phyloP scores from a whole-genome alignment of 2,888 invertebrate species.

The Acanthosepion pharaonis region DNA sequence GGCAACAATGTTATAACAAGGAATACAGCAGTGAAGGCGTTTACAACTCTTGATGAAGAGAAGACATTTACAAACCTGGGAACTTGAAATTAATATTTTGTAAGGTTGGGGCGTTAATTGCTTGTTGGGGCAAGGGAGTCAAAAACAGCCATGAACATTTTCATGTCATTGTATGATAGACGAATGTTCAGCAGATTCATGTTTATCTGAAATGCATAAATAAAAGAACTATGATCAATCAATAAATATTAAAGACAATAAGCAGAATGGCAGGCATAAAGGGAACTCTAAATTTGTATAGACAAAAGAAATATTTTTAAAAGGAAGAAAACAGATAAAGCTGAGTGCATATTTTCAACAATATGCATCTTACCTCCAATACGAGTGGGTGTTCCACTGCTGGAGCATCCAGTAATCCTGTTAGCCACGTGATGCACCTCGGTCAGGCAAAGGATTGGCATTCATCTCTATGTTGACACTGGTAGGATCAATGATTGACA shows the following conservation, averaged over 20 bases:
- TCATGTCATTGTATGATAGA: slow-evolving; percentile 93
- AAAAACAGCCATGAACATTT: slow-evolving; percentile 91
- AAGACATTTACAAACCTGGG: slow-evolving; percentile 36
- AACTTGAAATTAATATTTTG: slow-evolving; percentile 47
- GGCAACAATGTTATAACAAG: no score
- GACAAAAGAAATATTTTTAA: neutral
- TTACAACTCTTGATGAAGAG: no score
- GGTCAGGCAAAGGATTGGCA: slow-evolving; percentile 65
- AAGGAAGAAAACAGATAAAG: neutral
- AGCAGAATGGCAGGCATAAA: no score
- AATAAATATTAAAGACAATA: no score
- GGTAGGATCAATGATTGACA: slow-evolving; percentile 95
- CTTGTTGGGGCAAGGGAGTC: slow-evolving; percentile 89
- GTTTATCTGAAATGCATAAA: slow-evolving; percentile 67
- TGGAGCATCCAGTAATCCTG: slow-evolving; percentile 67
- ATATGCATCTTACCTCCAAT: slow-evolving; percentile 64
- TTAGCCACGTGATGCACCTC: slow-evolving; percentile 58
- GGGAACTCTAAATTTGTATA: neutral
- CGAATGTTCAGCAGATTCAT: slow-evolving; percentile 83
- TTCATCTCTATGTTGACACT: slow-evolving; percentile 78
- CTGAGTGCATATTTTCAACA: neutral
- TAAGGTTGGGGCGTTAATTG: slow-evolving; percentile 60
- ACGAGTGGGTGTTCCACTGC: slow-evolving; percentile 66
- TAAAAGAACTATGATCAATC: slow-evolving; percentile 43
- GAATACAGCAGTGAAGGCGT: no score